phyloP scores from a whole-genome alignment of 2,797 vertebrate genomes.

The Hypotaenidia philippensis region DNA sequence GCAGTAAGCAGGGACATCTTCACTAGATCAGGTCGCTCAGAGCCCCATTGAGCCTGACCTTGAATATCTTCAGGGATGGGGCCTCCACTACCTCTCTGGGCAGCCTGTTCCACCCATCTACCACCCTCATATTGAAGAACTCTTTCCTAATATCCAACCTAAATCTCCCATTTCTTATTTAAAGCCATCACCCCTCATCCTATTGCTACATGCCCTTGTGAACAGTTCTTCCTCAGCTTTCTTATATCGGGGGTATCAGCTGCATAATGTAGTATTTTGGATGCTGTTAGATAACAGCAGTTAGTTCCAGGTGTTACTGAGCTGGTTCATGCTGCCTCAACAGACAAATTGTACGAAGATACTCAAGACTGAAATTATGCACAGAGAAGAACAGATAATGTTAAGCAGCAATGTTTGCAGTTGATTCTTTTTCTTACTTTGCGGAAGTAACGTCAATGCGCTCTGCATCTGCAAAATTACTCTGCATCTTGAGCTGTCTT shows the following conservation, averaged over 20 bases:
- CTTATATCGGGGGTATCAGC: not conserved
- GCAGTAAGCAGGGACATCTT: too few relatives aligned
- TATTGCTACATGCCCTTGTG: too few relatives aligned
- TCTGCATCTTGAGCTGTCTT: not conserved
- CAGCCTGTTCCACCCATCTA: too few relatives aligned
- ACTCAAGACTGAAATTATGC: not conserved
- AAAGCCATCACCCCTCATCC: too few relatives aligned
- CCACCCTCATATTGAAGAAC: too few relatives aligned
- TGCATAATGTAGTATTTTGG: not conserved
- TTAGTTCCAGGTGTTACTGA: not conserved
- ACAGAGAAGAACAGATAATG: not conserved
- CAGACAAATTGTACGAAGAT: not conserved
- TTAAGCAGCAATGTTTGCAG: not conserved
- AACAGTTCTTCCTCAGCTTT: too few relatives aligned
- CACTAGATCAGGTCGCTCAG: too few relatives aligned
- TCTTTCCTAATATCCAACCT: too few relatives aligned
- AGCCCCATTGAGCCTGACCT: too few relatives aligned
- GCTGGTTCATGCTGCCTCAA: not conserved
- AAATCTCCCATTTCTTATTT: too few relatives aligned
- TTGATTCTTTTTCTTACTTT: not conserved
- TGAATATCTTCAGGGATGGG: too few relatives aligned
- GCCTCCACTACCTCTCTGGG: too few relatives aligned
- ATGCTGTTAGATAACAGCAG: not conserved
- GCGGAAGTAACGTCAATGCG: not conserved
- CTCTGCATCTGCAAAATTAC: not conserved